phyloP scores from a whole-genome alignment of 2,888 invertebrate genomes.

The Antheraea assamensis region DNA sequence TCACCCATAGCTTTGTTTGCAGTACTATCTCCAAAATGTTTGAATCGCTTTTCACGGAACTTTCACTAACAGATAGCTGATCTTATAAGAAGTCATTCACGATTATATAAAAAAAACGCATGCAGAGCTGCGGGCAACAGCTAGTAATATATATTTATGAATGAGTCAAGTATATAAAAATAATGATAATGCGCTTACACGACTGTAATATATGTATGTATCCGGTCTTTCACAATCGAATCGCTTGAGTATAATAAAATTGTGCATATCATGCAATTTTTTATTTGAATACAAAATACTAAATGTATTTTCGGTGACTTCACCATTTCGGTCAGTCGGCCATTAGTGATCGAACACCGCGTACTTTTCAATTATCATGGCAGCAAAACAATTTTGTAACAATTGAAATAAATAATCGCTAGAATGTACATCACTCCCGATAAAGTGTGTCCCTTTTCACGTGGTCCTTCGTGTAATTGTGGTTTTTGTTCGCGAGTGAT shows the following conservation, averaged over 20 bases:
- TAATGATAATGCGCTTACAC: background rate
- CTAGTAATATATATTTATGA: too few relatives aligned
- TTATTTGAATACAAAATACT: background rate
- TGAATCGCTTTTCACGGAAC: too few relatives aligned
- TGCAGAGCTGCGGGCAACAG: too few relatives aligned
- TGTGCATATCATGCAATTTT: background rate
- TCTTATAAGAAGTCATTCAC: too few relatives aligned
- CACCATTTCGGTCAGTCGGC: background rate
- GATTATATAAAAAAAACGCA: too few relatives aligned
- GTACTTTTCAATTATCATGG: background rate
- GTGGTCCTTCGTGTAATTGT: background rate
- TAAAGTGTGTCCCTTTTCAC: background rate
- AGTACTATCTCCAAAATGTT: too few relatives aligned
- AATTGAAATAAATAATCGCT: background rate
- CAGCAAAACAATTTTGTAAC: background rate
- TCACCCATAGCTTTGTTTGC: too few relatives aligned
- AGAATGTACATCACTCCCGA: too few relatives aligned
- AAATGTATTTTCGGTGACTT: background rate
- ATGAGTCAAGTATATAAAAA: background rate
- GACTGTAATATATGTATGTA: slow-evolving; percentile 29
- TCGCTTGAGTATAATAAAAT: background rate
- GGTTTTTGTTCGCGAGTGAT: background rate
- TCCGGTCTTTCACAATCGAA: slow-evolving; percentile 23
- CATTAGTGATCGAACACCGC: background rate
- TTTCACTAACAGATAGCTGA: too few relatives aligned